These are phyloP conservation scores for Ptychoptera contaminata DNA, from an alignment of 2,888 invertebrate genomes.

Conservation along the genomic window DNA sequence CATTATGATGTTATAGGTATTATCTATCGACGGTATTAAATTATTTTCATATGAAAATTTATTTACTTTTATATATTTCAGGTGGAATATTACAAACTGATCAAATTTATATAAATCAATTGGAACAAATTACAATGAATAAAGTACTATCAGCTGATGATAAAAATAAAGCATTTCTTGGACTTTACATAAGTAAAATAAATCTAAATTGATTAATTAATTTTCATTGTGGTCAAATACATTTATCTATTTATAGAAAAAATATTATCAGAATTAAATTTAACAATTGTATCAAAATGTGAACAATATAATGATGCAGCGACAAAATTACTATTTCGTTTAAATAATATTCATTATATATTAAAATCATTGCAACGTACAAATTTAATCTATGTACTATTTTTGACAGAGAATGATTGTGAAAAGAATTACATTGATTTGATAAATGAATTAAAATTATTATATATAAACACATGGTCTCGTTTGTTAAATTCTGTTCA, in stretches of 20 bases:
- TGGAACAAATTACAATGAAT: slow-evolving; percentile 35
- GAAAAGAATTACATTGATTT: slow-evolving; percentile 75
- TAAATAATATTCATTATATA: slow-evolving; percentile 91
- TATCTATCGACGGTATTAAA: too few relatives aligned
- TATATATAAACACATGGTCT: slow-evolving; percentile 54
- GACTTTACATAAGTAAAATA: slow-evolving; percentile 65
- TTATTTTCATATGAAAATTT: too few relatives aligned
- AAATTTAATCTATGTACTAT: slow-evolving; percentile 64
- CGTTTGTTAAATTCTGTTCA: slow-evolving; percentile 60
- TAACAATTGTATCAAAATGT: slow-evolving; percentile 78
- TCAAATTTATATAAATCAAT: slow-evolving; percentile 35
- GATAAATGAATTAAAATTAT: slow-evolving; percentile 62
- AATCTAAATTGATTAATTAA: too few relatives aligned
- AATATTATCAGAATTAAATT: slow-evolving; percentile 77
- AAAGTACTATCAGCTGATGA: slow-evolving; percentile 33
- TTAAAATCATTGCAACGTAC: slow-evolving; percentile 82
- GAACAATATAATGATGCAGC: slow-evolving; percentile 80
- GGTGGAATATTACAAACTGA: slow-evolving; percentile 44
- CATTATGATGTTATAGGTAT: slow-evolving; percentile 54
- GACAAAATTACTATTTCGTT: slow-evolving; percentile 73
- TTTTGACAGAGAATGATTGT: slow-evolving; percentile 69
- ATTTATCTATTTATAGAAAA: slow-evolving; percentile 45
- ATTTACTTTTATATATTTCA: too few relatives aligned
- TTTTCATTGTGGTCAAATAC: too few relatives aligned
- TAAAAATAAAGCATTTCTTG: slow-evolving; percentile 48